phyloP scores from a whole-genome alignment of 2,888 invertebrate species.

The Calameuta pallipes region DNA sequence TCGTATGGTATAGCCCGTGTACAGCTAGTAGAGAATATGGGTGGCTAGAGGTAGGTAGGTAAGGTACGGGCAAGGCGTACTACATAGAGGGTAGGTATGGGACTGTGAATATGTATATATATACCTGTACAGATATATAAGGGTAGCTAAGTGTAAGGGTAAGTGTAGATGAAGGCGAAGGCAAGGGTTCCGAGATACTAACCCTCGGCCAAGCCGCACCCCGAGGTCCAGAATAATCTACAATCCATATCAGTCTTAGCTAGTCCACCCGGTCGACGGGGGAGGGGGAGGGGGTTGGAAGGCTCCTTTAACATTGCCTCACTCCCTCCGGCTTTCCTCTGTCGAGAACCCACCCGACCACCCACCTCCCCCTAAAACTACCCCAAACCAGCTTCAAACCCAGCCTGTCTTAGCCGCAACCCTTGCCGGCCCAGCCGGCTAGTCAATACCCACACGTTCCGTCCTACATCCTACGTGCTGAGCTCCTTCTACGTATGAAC shows the following conservation, averaged over 20 bases:
- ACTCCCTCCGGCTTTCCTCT: conserved; percentile 25
- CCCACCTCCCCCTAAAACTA: conserved; percentile 17
- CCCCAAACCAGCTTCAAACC: conserved; percentile 26
- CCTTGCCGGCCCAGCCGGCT: conserved; percentile 59
- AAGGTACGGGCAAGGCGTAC: neutral
- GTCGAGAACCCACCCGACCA: conserved; percentile 36
- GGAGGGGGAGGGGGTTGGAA: conserved; percentile 14
- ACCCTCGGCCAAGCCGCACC: conserved; percentile 64
- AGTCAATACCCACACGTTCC: conserved; percentile 63
- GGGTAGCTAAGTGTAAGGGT: neutral
- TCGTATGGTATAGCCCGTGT: neutral
- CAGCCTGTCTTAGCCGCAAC: conserved; percentile 63
- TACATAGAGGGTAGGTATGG: neutral
- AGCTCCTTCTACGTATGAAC: conserved; percentile 51
- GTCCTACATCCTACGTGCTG: conserved; percentile 49
- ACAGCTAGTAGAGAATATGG: neutral
- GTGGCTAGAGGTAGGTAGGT: neutral
- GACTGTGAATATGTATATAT: neutral
- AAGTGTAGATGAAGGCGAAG: conserved; percentile 25
- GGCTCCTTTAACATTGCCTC: conserved; percentile 53
- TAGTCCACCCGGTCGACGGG: conserved; percentile 48
- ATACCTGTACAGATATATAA: neutral
- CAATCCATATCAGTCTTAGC: conserved; percentile 67
- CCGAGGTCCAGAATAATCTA: conserved; percentile 67
- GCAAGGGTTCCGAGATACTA: conserved; percentile 53